A percentile compares a stretch with the other conserved stretches of the same genome.
Evolutionary conservation across 1,140 invertebrate genomes (phyloP).

Genomic region (Monochamus saltuarius): DNA sequence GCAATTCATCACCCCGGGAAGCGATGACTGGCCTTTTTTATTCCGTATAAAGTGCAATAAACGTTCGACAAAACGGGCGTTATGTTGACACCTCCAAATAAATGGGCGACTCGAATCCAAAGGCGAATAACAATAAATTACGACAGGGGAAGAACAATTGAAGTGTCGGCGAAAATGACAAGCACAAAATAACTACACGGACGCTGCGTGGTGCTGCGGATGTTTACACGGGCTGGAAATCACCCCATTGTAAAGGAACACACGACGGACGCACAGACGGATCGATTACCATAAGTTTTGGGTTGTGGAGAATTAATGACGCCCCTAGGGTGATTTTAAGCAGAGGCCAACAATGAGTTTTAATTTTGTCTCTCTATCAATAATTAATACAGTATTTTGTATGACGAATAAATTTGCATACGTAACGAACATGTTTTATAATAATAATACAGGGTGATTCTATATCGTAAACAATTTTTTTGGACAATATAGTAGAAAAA

Average conservation of each 20-base stretch:
- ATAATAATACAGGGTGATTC: too few relatives aligned
- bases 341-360: too few relatives aligned
- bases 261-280: too few relatives aligned
- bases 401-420: too few relatives aligned
- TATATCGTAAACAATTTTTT: too few relatives aligned
- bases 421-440: too few relatives aligned
- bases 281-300: too few relatives aligned
- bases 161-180: conserved; percentile 19
- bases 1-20: conserved; percentile 1
- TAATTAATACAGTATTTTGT: too few relatives aligned
- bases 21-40: conserved; percentile 5
- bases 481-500: too few relatives aligned
- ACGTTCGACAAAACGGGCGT: not conserved
- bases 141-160: conserved; percentile 20
- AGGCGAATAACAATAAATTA: conserved; percentile 20
- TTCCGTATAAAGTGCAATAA: not conserved
- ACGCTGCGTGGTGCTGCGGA: not conserved
- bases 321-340: too few relatives aligned
- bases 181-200: conserved; percentile 8
- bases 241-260: not conserved
- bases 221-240: conserved; percentile 6
- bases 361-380: too few relatives aligned
- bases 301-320: too few relatives aligned
- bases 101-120: conserved; percentile 5
- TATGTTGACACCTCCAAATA: conserved; percentile 18